Conservation (phyloP, 1,140 invertebrate genomes). For the Sipha flava region DNA sequence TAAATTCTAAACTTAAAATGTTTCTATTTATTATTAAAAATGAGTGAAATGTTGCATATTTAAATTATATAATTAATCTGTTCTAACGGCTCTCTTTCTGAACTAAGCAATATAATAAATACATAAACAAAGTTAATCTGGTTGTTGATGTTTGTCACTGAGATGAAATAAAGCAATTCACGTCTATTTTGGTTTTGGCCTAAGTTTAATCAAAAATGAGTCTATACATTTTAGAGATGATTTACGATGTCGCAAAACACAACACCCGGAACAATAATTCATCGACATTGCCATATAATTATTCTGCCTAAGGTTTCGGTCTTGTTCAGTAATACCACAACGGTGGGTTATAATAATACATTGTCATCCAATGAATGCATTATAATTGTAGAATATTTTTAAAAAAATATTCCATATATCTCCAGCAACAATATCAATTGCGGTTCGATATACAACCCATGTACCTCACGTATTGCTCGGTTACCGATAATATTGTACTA, state of each 20-base stretch:
- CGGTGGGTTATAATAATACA: not conserved
- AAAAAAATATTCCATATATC: too few species aligned
- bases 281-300: slow-evolving; percentile 8
- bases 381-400: too few species aligned
- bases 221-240: not conserved
- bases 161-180: not conserved
- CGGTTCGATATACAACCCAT: too few species aligned
- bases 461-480: too few species aligned
- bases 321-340: not conserved
- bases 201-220: slow-evolving; percentile 12
- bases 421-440: too few species aligned
- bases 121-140: not conserved
- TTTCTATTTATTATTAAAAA: too few species aligned
- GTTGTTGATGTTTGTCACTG: not conserved
- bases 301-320: not conserved
- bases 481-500: too few species aligned
- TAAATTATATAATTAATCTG: not conserved
- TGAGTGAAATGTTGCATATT: too few species aligned
- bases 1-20: too few species aligned
- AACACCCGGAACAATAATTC: not conserved
- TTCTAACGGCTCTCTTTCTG: not conserved
- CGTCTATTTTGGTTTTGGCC: not conserved
- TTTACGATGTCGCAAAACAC: slow-evolving; percentile 8
- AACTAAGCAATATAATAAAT: not conserved
- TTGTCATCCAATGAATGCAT: not conserved